Evolutionary conservation across 2,888 invertebrate species (phyloP).

Genomic region (Desoria tigrina): DNA sequence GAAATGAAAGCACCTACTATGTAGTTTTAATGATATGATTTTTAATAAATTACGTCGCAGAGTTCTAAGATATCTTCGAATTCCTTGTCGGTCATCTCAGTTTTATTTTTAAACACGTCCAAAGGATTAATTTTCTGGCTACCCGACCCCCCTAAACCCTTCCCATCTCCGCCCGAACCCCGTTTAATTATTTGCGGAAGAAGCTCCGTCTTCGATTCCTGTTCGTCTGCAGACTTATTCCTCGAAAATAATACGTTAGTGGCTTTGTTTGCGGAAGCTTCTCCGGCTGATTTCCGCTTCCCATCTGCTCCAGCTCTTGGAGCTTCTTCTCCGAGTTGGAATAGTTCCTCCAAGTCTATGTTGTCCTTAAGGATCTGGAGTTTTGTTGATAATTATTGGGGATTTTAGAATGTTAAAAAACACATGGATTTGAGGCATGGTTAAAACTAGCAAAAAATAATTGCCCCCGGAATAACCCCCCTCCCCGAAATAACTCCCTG

Average conservation of each 20-base stretch:
- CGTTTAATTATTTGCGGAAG: not conserved
- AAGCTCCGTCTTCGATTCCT: conserved; percentile 4
- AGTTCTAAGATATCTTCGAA: conserved; percentile 45
- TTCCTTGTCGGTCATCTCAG: conserved; percentile 39
- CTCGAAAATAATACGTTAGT: not conserved
- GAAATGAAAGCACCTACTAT: too few relatives aligned
- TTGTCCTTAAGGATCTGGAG: conserved; percentile 19
- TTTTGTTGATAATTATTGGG: not conserved
- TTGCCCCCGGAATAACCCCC: too few relatives aligned
- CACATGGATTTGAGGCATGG: too few relatives aligned
- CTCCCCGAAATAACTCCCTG: too few relatives aligned
- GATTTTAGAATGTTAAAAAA: too few relatives aligned
- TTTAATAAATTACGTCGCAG: conserved; percentile 30
- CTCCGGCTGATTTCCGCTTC: not conserved
- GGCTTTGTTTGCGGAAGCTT: not conserved
- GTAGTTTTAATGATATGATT: not conserved
- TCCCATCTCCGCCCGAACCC: not conserved
- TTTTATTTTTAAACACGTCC: conserved; percentile 22
- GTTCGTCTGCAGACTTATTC: conserved; percentile 6
- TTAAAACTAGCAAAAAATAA: too few relatives aligned
- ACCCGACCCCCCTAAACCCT: not conserved
- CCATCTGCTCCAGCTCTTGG: not conserved
- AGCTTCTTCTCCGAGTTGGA: not conserved
- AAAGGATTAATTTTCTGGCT: conserved; percentile 19
- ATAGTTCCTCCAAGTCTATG: conserved; percentile 30